Percentiles rank a stretch among this genome's conserved stretches.
Conservation (phyloP, 2,888 invertebrate genomes). For the Pollenia labialis region DNA sequence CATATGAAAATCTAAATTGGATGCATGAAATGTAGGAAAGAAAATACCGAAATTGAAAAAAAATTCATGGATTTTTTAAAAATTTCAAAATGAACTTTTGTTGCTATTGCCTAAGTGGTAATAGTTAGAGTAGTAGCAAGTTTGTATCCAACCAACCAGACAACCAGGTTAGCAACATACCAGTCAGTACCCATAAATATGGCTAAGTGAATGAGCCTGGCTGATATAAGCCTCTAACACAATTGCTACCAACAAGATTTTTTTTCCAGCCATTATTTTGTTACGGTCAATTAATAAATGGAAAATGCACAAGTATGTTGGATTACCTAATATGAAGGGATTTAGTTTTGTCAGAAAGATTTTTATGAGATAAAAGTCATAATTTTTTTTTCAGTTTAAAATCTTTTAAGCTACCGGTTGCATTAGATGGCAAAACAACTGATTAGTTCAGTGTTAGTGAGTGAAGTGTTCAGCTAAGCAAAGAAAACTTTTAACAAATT, state of each 20-base stretch:
- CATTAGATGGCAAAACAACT: constrained; percentile 39
- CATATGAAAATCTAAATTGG: constrained; percentile 20
- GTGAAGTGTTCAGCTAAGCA: background rate
- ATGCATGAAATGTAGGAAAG: background rate
- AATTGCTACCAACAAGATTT: constrained; percentile 22
- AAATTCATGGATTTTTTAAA: constrained; percentile 8
- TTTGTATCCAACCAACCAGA: constrained; percentile 18
- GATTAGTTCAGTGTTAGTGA: constrained; percentile 37
- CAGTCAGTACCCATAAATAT: background rate
- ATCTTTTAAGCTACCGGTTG: constrained; percentile 59
- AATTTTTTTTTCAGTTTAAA: constrained; percentile 34
- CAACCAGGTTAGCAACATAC: background rate
- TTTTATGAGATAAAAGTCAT: constrained; percentile 53
- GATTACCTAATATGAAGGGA: constrained; percentile 47
- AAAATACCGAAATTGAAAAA: background rate
- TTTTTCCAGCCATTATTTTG: constrained; percentile 36
- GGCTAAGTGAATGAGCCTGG: background rate
- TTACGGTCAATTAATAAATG: constrained; percentile 68
- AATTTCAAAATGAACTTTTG: constrained; percentile 28
- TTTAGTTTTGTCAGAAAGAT: constrained; percentile 40
- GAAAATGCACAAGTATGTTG: constrained; percentile 22
- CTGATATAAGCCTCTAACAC: constrained; percentile 39
- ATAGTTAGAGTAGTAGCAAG: background rate
- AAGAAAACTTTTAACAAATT: background rate
- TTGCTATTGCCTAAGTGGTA: background rate